These are phyloP conservation scores for Raillietiella orientalis DNA, from an alignment of 2,888 invertebrate genomes.

Conservation along the genomic window DNA sequence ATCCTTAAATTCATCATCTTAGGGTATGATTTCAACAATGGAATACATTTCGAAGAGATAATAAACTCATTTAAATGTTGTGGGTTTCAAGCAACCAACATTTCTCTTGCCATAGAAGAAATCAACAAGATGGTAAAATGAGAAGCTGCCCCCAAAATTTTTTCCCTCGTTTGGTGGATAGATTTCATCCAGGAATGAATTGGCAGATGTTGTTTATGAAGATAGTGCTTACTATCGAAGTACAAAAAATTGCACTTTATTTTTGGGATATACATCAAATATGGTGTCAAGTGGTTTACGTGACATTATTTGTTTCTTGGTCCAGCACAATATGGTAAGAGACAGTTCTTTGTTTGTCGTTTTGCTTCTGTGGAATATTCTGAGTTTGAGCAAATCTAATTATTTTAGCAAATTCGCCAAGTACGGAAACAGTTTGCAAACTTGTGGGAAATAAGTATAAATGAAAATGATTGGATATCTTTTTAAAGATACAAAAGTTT, in stretches of 20 bases:
- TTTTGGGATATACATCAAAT: constrained; percentile 89
- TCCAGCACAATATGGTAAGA: constrained; percentile 38
- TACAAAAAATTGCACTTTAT: constrained; percentile 45
- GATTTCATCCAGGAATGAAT: constrained; percentile 25
- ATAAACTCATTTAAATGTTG: constrained; percentile 40
- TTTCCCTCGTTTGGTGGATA: constrained; percentile 17
- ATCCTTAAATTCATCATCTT: constrained; percentile 11
- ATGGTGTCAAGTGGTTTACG: constrained; percentile 79
- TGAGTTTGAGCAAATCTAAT: no score
- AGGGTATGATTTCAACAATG: constrained; percentile 80
- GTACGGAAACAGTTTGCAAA: no score
- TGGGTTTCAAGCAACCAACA: constrained; percentile 94
- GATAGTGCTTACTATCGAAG: constrained; percentile 8
- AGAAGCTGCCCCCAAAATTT: no score
- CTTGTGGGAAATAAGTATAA: no score
- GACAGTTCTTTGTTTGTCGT: neutral
- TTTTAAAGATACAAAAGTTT: no score
- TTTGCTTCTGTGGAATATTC: no score
- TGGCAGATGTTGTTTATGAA: constrained; percentile 26
- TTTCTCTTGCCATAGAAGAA: constrained; percentile 63
- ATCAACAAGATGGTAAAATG: constrained; percentile 48
- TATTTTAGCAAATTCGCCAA: no score
- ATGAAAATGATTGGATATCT: no score
- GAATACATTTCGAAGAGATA: constrained; percentile 51
- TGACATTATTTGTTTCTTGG: constrained; percentile 60